A percentile compares a stretch with the other conserved stretches of the same genome.
Conservation (phyloP, 2,113 vertebrate genomes). For the Cheirogaleus medius region DNA sequence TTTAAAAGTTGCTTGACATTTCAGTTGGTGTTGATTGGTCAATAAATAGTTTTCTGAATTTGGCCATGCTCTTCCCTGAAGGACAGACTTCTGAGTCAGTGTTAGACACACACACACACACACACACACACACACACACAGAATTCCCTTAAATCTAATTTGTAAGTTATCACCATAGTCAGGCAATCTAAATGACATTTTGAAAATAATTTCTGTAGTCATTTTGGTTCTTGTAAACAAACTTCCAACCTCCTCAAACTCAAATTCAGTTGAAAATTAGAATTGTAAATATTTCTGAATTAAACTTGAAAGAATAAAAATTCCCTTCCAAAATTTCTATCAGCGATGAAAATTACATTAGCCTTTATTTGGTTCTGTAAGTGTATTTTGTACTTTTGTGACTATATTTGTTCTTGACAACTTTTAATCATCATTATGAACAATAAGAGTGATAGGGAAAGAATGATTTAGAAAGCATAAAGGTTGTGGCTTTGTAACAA, state of each 20-base stretch:
- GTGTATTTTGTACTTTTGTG: neutral
- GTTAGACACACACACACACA: neutral
- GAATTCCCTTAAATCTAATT: slow-evolving; percentile 3
- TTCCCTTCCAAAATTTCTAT: neutral
- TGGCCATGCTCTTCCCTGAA: neutral
- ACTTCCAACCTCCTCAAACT: neutral
- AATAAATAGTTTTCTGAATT: neutral
- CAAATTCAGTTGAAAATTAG: slow-evolving; percentile 44
- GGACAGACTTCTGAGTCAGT: neutral
- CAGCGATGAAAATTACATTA: neutral
- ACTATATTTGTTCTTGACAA: neutral
- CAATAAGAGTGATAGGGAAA: neutral
- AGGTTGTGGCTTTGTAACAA: slow-evolving; percentile 70
- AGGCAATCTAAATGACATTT: neutral
- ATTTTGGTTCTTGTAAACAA: slow-evolving; percentile 28
- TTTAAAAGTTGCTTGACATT: neutral
- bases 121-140: too few species aligned
- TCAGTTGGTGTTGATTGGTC: neutral
- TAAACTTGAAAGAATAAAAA: slow-evolving; percentile 37
- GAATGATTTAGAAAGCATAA: slow-evolving; percentile 25
- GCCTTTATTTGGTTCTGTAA: neutral
- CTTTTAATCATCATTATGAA: slow-evolving; percentile 17
- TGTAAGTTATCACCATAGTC: neutral
- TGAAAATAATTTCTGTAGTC: neutral
- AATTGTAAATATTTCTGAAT: slow-evolving; percentile 51